phyloP scores from a whole-genome alignment of 2,797 vertebrate species.

The Adelosebastes latens region DNA sequence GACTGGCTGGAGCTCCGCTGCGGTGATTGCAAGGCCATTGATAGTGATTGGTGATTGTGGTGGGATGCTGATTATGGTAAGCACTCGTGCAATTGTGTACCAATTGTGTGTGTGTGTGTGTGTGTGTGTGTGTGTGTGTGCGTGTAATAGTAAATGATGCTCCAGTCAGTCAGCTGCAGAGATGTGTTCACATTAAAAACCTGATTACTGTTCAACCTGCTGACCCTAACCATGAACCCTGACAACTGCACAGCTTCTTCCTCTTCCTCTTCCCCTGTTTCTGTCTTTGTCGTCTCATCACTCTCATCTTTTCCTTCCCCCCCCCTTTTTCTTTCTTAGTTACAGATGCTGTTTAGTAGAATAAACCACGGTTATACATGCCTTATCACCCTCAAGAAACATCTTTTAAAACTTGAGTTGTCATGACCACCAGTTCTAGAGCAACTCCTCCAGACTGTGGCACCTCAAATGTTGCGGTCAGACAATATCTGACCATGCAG shows the following conservation, averaged over 20 bases:
- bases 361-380: neutral
- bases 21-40: constrained; percentile 70
- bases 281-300: constrained; percentile 1
- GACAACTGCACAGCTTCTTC: constrained; percentile 39
- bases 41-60: constrained; percentile 74
- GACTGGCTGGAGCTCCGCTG: constrained; percentile 19
- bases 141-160: constrained; percentile 35
- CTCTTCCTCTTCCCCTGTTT: constrained; percentile 7
- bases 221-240: constrained; percentile 64
- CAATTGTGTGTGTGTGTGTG: constrained; percentile 15
- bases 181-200: constrained; percentile 53
- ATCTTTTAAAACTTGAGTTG: neutral
- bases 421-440: neutral
- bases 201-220: constrained; percentile 67
- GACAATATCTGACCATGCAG: constrained; percentile 32
- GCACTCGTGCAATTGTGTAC: constrained; percentile 27
- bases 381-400: neutral
- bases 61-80: constrained; percentile 62
- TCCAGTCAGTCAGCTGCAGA: constrained; percentile 46
- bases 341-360: neutral
- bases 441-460: neutral
- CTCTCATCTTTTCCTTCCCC: neutral
- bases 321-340: neutral
- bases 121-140: constrained; percentile 17
- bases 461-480: constrained; percentile 34